Evolutionary conservation across 2,797 vertebrate genomes (phyloP).

Genomic region (Columba guinea): DNA sequence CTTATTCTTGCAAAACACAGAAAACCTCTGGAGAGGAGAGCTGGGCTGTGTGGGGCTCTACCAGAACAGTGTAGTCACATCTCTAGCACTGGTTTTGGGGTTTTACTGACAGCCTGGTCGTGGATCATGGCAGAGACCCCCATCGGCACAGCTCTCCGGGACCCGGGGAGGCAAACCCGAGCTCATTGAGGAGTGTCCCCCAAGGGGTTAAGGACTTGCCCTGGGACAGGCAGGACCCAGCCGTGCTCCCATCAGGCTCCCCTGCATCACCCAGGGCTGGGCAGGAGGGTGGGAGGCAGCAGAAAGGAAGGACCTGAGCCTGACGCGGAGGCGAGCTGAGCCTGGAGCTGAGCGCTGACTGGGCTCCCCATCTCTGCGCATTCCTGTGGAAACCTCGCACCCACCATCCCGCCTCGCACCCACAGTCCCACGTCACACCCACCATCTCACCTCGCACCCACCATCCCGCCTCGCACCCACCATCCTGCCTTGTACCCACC

Average conservation of each 20-base stretch:
- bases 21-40: background rate
- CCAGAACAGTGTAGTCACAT: rapidly evolving
- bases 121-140: background rate
- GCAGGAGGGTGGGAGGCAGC: background rate
- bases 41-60: background rate
- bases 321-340: slow-evolving; percentile 28
- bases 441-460: too few relatives aligned
- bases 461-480: slow-evolving; percentile 57
- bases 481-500: too few relatives aligned
- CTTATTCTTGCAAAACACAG: background rate
- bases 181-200: background rate
- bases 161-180: background rate
- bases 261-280: background rate
- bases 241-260: background rate
- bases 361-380: slow-evolving; percentile 52
- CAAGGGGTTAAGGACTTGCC: background rate
- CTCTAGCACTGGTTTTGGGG: background rate
- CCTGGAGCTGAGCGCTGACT: slow-evolving; percentile 59
- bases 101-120: background rate
- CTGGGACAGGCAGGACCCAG: background rate
- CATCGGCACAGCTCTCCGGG: rapidly evolving
- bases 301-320: slow-evolving; percentile 51
- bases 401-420: too few relatives aligned
- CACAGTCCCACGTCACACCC: too few relatives aligned
- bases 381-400: slow-evolving; percentile 85